phyloP scores from a whole-genome alignment of 1,140 invertebrate species.

The Luehdorfia chinensis region DNA sequence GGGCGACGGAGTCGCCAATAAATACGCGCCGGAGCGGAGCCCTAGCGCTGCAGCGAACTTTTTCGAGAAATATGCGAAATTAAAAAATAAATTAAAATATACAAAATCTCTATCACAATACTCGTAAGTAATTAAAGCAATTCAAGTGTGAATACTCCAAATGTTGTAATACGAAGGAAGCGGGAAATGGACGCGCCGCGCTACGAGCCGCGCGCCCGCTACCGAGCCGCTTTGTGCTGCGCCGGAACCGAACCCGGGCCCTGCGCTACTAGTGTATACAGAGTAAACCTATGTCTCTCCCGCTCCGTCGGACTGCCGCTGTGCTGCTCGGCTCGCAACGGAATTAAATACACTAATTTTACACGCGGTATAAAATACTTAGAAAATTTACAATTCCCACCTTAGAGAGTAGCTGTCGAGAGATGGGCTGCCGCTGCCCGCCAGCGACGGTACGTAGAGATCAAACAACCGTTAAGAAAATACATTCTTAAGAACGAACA shows the following conservation, averaged over 20 bases:
- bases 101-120: slow-evolving; percentile 77
- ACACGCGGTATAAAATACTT: slow-evolving; percentile 72
- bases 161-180: slow-evolving; percentile 61
- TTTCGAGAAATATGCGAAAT: slow-evolving; percentile 69
- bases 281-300: too few relatives aligned
- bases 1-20: too few relatives aligned
- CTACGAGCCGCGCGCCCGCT: neutral
- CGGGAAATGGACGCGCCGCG: slow-evolving; percentile 23
- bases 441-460: neutral
- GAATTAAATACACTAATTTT: slow-evolving; percentile 55
- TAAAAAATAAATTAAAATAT: slow-evolving; percentile 76
- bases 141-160: slow-evolving; percentile 73
- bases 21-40: too few relatives aligned
- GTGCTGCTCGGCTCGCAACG: slow-evolving; percentile 16
- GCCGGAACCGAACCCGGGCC: slow-evolving; percentile 21
- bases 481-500: slow-evolving; percentile 58
- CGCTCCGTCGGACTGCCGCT: too few relatives aligned
- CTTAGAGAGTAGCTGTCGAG: slow-evolving; percentile 46
- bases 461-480: slow-evolving; percentile 41
- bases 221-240: slow-evolving; percentile 1
- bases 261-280: too few relatives aligned
- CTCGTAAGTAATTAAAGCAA: slow-evolving; percentile 77
- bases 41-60: too few relatives aligned
- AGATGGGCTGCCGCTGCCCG: slow-evolving; percentile 20
- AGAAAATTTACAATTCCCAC: slow-evolving; percentile 71